Evolutionary conservation across 2,797 vertebrate species (phyloP).

Genomic region (Manis pentadactyla): DNA sequence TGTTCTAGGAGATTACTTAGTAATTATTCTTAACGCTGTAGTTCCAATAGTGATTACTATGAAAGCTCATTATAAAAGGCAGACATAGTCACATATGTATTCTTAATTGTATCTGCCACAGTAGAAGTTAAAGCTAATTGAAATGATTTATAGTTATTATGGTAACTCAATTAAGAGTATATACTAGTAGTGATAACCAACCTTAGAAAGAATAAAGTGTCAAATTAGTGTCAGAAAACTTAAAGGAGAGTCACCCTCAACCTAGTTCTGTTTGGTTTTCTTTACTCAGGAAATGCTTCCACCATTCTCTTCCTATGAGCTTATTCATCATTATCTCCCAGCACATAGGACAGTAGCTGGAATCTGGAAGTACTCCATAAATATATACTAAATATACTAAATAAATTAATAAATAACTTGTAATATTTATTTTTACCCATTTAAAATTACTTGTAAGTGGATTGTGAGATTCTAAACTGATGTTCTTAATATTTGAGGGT

Average conservation of each 20-base stretch:
- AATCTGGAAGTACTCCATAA: not conserved
- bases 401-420: not conserved
- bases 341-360: not conserved
- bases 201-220: constrained; percentile 61
- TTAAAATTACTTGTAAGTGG: not conserved
- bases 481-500: not conserved
- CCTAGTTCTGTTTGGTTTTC: constrained; percentile 19
- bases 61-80: constrained; percentile 80
- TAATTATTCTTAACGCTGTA: constrained; percentile 82
- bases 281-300: constrained; percentile 50
- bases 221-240: constrained; percentile 53
- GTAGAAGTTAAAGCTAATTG: constrained; percentile 80
- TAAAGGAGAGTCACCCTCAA: not conserved
- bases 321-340: not conserved
- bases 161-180: constrained; percentile 74
- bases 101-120: constrained; percentile 80
- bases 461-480: not conserved
- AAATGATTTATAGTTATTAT: constrained; percentile 79
- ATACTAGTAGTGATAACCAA: constrained; percentile 58
- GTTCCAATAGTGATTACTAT: constrained; percentile 80
- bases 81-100: constrained; percentile 77
- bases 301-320: not conserved
- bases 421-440: not conserved
- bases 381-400: not conserved
- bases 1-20: constrained; percentile 76